phyloP scores from a whole-genome alignment of 2,888 invertebrate species.

The Eubasilissa splendida region DNA sequence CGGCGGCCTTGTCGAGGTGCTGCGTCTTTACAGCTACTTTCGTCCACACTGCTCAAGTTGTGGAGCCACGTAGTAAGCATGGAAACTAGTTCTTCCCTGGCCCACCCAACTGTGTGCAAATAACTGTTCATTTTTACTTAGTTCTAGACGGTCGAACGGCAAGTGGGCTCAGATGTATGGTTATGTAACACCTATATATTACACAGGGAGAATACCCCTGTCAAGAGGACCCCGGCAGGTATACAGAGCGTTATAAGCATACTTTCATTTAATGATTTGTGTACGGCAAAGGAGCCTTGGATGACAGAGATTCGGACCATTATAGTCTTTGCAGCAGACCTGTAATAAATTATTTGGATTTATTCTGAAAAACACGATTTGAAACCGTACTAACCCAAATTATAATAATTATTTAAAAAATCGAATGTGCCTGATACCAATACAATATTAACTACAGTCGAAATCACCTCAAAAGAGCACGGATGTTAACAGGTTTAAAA shows the following conservation, averaged over 20 bases:
- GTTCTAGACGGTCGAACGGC: background rate
- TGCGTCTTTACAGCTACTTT: background rate
- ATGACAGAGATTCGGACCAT: too few relatives aligned
- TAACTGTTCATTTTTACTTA: background rate
- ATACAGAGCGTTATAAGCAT: background rate
- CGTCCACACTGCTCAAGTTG: slow-evolving; percentile 1
- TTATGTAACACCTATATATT: background rate
- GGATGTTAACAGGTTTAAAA: too few relatives aligned
- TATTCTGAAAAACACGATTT: too few relatives aligned
- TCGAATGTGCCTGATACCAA: too few relatives aligned
- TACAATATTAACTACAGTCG: too few relatives aligned
- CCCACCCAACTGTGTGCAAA: background rate
- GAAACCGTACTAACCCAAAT: too few relatives aligned
- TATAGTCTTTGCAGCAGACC: too few relatives aligned
- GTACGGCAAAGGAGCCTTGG: too few relatives aligned
- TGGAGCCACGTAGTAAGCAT: background rate
- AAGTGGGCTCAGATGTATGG: background rate
- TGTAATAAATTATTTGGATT: too few relatives aligned
- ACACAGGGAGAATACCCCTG: background rate
- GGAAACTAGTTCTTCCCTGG: background rate
- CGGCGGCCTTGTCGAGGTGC: background rate
- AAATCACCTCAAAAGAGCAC: too few relatives aligned
- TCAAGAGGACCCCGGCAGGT: slow-evolving; percentile 3
- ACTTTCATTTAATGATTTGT: background rate
- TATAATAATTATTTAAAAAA: too few relatives aligned